Conservation (phyloP, 2,797 vertebrate species). For the Uromys caudimaculatus region DNA sequence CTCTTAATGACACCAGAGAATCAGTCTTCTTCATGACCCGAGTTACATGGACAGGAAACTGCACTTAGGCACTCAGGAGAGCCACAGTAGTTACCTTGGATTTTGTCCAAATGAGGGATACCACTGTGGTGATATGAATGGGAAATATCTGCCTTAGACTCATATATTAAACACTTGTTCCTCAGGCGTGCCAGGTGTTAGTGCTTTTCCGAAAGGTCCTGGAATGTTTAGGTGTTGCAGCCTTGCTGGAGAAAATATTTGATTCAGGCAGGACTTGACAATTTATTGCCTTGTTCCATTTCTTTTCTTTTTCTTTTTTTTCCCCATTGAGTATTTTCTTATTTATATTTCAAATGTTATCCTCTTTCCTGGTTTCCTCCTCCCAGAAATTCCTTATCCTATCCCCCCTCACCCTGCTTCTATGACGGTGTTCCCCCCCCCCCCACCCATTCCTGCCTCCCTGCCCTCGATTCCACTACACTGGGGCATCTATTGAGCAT, state of each 20-base stretch:
- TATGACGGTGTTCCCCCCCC: too few species aligned
- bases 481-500: too few species aligned
- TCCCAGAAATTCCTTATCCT: too few species aligned
- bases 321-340: too few species aligned
- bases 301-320: too few species aligned
- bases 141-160: not conserved
- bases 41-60: too few species aligned
- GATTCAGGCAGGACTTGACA: not conserved
- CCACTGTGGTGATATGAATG: not conserved
- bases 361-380: too few species aligned
- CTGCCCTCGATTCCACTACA: too few species aligned
- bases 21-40: not conserved
- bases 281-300: not conserved
- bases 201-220: not conserved
- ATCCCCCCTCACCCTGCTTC: too few species aligned
- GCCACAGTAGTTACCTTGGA: not conserved
- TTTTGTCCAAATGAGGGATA: not conserved
- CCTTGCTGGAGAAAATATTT: not conserved
- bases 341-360: too few species aligned
- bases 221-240: not conserved
- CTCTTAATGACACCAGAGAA: not conserved
- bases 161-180: not conserved
- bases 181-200: not conserved
- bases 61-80: too few species aligned
- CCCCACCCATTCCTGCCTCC: too few species aligned